Percentiles rank a stretch among this genome's conserved stretches.
phyloP scores from a whole-genome alignment of 2,797 vertebrate species.

The Crotalus adamanteus region DNA sequence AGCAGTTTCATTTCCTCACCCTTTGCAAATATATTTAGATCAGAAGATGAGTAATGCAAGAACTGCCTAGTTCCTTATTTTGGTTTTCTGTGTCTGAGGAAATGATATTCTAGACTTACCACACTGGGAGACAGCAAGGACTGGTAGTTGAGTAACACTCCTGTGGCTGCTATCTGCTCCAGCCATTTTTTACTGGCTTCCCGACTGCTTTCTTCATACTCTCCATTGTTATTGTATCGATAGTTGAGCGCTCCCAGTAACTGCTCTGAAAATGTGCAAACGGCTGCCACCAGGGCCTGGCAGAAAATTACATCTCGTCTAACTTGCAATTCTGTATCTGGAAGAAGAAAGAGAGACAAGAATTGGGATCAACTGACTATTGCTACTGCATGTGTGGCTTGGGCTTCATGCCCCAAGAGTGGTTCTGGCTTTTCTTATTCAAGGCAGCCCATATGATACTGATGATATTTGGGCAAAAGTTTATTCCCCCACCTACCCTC shows the following conservation, averaged over 20 bases:
- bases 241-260: conserved; percentile 86
- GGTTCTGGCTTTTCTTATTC: conserved; percentile 30
- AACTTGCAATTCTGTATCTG: conserved; percentile 92
- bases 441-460: conserved; percentile 28
- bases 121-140: conserved; percentile 81
- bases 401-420: conserved; percentile 12
- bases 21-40: background rate
- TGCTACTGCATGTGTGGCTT: background rate
- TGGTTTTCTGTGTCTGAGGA: background rate
- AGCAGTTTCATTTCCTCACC: background rate
- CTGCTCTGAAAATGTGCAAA: conserved; percentile 92
- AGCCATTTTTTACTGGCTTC: conserved; percentile 98
- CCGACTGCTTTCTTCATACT: conserved; percentile 93
- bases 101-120: conserved; percentile 74
- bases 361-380: background rate
- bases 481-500: too few species aligned
- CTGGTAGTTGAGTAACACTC: conserved; percentile 90
- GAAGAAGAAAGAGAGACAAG: conserved; percentile 14
- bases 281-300: conserved; percentile 87
- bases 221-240: conserved; percentile 93
- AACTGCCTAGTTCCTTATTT: background rate
- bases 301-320: conserved; percentile 92
- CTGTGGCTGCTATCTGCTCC: conserved; percentile 91
- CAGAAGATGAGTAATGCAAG: conserved; percentile 9
- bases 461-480: background rate